Percentiles rank a stretch among this genome's conserved stretches.
These are phyloP conservation scores for Simalia tracyae DNA, from an alignment of 2,797 vertebrate genomes.

Conservation along the genomic window DNA sequence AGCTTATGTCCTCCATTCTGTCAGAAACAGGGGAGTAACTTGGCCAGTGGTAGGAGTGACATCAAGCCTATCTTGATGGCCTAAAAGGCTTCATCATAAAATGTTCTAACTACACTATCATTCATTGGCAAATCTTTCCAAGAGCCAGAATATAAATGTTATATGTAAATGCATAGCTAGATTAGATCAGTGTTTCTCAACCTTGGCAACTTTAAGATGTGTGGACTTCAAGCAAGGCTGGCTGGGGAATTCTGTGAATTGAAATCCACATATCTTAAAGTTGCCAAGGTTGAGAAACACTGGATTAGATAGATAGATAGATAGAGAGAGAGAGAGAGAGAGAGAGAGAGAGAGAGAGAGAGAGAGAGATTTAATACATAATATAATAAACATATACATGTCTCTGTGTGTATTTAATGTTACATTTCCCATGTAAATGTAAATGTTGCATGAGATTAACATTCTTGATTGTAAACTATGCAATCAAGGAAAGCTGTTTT, in stretches of 20 bases:
- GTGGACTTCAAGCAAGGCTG: too few relatives aligned
- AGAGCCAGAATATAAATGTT: neutral
- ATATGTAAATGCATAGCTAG: neutral
- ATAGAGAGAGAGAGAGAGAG: neutral
- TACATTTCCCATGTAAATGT: neutral
- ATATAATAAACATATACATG: neutral
- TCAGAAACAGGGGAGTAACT: neutral
- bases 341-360: too few relatives aligned
- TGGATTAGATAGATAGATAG: neutral
- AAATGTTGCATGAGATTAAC: neutral
- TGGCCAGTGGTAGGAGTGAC: too few relatives aligned
- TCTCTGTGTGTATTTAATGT: neutral
- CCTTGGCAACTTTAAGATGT: too few relatives aligned
- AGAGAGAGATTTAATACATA: neutral
- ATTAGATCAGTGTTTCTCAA: too few relatives aligned
- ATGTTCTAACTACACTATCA: conserved; percentile 24
- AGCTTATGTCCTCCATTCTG: too few relatives aligned
- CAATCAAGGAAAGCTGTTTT: neutral
- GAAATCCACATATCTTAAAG: too few relatives aligned
- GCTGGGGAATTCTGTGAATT: too few relatives aligned
- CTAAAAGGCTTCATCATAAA: neutral
- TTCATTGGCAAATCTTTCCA: neutral
- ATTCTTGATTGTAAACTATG: neutral
- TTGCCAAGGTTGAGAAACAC: too few relatives aligned
- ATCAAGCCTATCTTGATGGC: too few relatives aligned